phyloP scores from a whole-genome alignment of 2,797 vertebrate genomes.

The Lacerta viridis region DNA sequence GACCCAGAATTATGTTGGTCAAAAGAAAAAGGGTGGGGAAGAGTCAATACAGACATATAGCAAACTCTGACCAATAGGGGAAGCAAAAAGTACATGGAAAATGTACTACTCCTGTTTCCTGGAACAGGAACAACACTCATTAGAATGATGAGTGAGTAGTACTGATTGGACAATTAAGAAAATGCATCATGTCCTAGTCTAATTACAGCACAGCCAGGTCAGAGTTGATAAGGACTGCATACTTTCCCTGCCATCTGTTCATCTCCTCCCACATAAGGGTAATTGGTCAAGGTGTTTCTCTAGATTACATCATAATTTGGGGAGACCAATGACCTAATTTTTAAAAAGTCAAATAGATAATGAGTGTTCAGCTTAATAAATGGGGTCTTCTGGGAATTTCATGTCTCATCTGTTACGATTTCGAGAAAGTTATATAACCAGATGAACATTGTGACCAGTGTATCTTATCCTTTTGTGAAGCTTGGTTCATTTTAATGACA shows the following conservation, averaged over 20 bases:
- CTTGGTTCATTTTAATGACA: neutral
- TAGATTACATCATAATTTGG: neutral
- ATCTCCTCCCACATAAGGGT: neutral
- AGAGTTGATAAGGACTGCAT: neutral
- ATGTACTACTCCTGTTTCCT: neutral
- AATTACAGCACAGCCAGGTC: neutral
- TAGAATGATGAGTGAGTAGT: neutral
- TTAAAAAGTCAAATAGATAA: neutral
- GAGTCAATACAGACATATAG: neutral
- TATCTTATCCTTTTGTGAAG: neutral
- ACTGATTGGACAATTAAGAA: neutral
- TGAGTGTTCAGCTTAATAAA: neutral
- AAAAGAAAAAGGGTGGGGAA: neutral
- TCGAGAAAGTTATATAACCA: neutral
- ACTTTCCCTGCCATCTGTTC: neutral
- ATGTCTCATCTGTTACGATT: neutral
- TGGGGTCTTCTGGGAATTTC: neutral
- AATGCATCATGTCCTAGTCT: neutral
- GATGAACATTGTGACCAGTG: neutral
- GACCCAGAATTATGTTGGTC: neutral
- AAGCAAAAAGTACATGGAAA: neutral
- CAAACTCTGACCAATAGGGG: neutral
- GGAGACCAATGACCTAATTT: conserved; percentile 10
- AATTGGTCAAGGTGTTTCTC: conserved; percentile 4
- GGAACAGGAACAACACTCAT: neutral